Base-by-base conservation (phyloP, 2,888 invertebrate species). In the Apotomis capreana region DNA sequence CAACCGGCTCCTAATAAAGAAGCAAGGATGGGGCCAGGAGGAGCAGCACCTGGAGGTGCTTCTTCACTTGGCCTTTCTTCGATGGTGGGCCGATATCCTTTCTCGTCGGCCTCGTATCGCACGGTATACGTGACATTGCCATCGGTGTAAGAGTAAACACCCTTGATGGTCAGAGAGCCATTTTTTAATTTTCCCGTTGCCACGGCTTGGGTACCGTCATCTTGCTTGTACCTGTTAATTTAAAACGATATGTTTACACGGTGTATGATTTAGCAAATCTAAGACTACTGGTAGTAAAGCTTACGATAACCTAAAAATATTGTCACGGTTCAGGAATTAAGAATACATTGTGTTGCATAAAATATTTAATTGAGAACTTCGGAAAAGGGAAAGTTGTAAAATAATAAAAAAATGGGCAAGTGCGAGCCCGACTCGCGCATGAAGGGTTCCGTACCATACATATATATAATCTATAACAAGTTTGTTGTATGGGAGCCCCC, bases 171-270 rank as follows among this genome's bases (percentile, higher is more conserved):
- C 0, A 68, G 6, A 1, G 59, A 15, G 5, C 40, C 40, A 6
- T 40, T 40, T 6, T 40, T 85, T 46, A 94, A 61, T 59, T 81
- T 76, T 6, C 92, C 94, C 74, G 85, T 75, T 79, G 94, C 92
- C 6, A 88, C 80, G 62, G 84, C 87, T 36, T 76, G 81, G 15
- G 87, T 87, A 12, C 94, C 94, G 78, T 94, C 93, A 64, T 90
- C 89, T 78, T 89, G 93, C 76, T 85, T 87, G 75, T 75, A 87
- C 37, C 92, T 92, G 79, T 10, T 74, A 78, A 71, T 58, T 69
- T 4, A 55, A 26, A 26, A 26, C 26, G 26, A 26, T 26, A 26
- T 26, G 26, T 26, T 26, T 26, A 26, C 26, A 26, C 26, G 26
- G 26, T 2, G 2, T 26, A 26, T 2, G 26, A 26, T 26, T 26